Evolutionary conservation across 2,888 invertebrate genomes (phyloP).

Genomic region (Lepidocyrtoides sp.): DNA sequence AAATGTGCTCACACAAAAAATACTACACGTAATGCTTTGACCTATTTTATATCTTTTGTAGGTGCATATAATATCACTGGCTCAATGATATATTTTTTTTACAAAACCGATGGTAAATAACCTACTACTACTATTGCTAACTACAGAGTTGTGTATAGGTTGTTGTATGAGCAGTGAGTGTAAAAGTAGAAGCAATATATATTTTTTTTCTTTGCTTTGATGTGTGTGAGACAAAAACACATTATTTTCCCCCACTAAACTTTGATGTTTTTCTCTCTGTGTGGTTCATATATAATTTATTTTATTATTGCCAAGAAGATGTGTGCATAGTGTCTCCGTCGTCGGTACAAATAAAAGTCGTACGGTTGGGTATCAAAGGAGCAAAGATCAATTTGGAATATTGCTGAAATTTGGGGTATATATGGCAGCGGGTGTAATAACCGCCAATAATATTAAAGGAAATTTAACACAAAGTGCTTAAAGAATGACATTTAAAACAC

Average conservation of each 20-base stretch:
- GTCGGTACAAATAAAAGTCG: no score
- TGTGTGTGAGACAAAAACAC: conserved; percentile 6
- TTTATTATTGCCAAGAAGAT: not conserved
- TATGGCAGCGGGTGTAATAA: no score
- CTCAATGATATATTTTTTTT: no score
- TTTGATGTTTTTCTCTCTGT: conserved; percentile 23
- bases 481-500: not conserved
- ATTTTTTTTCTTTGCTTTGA: conserved; percentile 1
- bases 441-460: no score
- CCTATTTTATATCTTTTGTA: conserved; percentile 27
- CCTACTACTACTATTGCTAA: no score
- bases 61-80: no score
- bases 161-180: not conserved
- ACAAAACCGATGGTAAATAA: conserved; percentile 33
- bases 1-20: not conserved
- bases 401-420: no score
- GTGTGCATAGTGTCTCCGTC: no score
- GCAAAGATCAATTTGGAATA: no score
- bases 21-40: conserved; percentile 15
- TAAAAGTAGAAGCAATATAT: not conserved
- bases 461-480: no score
- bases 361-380: no score
- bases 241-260: not conserved
- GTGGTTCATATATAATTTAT: not conserved
- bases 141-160: not conserved